Evolutionary conservation across 2,888 invertebrate genomes (phyloP).

Genomic region (Nomada goodeniana): DNA sequence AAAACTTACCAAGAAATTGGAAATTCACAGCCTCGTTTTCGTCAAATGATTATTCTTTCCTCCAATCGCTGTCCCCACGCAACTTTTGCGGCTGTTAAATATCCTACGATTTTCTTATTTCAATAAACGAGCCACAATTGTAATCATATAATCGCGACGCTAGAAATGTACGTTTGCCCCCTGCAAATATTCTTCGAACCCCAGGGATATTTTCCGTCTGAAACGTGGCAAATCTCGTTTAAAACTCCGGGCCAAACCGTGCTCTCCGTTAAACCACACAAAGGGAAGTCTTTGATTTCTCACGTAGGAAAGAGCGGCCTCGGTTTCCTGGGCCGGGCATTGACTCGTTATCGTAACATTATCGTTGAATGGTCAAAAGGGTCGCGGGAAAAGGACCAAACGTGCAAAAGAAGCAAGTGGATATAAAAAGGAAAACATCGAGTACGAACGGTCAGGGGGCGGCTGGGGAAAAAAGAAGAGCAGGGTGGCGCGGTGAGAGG

Average conservation of each 20-base stretch:
- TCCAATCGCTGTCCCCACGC: no score
- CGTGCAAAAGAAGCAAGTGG: slow-evolving; percentile 39
- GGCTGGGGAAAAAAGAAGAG: background rate
- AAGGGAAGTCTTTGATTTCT: slow-evolving; percentile 47
- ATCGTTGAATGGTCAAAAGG: slow-evolving; percentile 62
- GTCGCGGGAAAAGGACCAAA: slow-evolving; percentile 41
- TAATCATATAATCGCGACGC: background rate
- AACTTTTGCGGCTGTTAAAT: no score
- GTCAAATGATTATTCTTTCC: no score
- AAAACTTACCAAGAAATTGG: no score
- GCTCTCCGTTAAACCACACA: slow-evolving; percentile 18
- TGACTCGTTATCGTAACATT: slow-evolving; percentile 69
- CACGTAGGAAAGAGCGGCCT: slow-evolving; percentile 44
- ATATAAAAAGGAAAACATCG: slow-evolving; percentile 50
- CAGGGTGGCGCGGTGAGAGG: background rate
- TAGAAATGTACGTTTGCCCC: background rate
- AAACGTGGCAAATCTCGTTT: slow-evolving; percentile 28
- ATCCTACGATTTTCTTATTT: background rate
- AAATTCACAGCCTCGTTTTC: no score
- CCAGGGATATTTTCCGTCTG: background rate
- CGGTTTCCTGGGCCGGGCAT: slow-evolving; percentile 40
- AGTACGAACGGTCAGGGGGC: slow-evolving; percentile 18
- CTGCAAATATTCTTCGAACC: background rate
- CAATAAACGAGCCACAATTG: background rate
- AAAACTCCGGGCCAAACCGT: slow-evolving; percentile 3